Evolutionary conservation across 2,888 invertebrate genomes (phyloP).

Genomic region (Noctua janthina): DNA sequence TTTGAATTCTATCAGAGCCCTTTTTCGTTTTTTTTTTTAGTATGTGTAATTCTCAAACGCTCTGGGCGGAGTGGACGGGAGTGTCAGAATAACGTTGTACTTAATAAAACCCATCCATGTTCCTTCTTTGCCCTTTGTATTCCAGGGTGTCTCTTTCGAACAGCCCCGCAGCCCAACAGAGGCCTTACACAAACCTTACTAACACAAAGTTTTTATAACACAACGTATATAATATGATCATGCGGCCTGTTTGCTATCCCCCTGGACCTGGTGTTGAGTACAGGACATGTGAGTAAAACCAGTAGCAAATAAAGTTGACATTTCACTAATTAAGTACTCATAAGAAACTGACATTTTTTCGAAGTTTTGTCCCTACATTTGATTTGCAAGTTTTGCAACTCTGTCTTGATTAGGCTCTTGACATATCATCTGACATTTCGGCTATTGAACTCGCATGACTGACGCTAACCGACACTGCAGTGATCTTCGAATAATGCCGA

Average conservation of each 20-base stretch:
- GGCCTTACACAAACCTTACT: neutral
- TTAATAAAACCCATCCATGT: no score
- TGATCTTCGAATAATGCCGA: constrained; percentile 41
- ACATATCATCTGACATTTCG: constrained; percentile 56
- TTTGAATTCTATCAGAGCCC: no score
- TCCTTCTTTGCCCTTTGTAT: no score
- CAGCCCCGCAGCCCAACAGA: no score
- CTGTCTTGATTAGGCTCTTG: constrained; percentile 41
- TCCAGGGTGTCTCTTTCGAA: no score
- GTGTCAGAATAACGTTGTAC: no score
- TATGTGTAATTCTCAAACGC: no score
- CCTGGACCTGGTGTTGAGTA: neutral
- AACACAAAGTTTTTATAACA: neutral
- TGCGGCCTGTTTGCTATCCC: neutral
- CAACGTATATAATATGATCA: neutral
- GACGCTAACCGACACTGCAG: constrained; percentile 31
- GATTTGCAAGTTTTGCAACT: constrained; percentile 27
- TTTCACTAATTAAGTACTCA: neutral
- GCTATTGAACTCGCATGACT: constrained; percentile 37
- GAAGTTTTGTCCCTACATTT: constrained; percentile 1
- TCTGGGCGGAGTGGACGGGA: no score
- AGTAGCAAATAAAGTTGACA: neutral
- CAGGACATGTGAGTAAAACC: neutral
- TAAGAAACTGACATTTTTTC: neutral
- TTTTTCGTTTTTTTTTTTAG: no score